A percentile compares a stretch with the other conserved stretches of the same genome.
Evolutionary conservation across 2,888 invertebrate genomes (phyloP).

Genomic region (Troglohyphantes excavatus): DNA sequence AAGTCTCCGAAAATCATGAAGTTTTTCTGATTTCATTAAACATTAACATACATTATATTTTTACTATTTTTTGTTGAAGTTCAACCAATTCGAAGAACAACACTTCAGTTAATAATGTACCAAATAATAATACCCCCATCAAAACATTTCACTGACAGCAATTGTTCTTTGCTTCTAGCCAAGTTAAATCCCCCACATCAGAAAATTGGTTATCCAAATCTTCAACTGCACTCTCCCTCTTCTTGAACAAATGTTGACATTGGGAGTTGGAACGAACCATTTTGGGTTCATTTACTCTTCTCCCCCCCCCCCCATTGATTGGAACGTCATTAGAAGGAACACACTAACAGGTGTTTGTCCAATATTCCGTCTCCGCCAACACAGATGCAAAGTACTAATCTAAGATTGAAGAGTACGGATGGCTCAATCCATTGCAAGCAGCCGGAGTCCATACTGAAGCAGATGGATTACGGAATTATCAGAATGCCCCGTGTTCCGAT

Average conservation of each 20-base stretch:
- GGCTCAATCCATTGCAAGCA: neutral
- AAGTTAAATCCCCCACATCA: neutral
- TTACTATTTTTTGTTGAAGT: too few species aligned
- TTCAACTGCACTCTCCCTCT: neutral
- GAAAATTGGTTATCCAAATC: neutral
- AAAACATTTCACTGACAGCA: neutral
- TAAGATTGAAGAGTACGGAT: slow-evolving; percentile 42
- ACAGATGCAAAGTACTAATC: slow-evolving; percentile 56
- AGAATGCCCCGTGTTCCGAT: neutral
- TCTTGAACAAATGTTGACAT: slow-evolving; percentile 43
- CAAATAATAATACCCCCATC: too few species aligned
- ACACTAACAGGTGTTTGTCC: slow-evolving; percentile 61
- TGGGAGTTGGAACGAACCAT: neutral
- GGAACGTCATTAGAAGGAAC: slow-evolving; percentile 38
- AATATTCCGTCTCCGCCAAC: slow-evolving; percentile 44
- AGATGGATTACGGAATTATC: slow-evolving; percentile 48
- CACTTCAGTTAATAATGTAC: too few species aligned
- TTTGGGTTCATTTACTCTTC: neutral
- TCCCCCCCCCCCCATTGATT: slow-evolving; percentile 5
- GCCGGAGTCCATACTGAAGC: neutral
- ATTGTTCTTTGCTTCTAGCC: neutral
- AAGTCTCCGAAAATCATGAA: too few species aligned
- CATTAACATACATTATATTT: too few species aligned
- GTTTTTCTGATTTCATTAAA: too few species aligned
- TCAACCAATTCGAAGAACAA: too few species aligned